Conservation (phyloP, 2,888 invertebrate species). For the Microdon myrmicae region DNA sequence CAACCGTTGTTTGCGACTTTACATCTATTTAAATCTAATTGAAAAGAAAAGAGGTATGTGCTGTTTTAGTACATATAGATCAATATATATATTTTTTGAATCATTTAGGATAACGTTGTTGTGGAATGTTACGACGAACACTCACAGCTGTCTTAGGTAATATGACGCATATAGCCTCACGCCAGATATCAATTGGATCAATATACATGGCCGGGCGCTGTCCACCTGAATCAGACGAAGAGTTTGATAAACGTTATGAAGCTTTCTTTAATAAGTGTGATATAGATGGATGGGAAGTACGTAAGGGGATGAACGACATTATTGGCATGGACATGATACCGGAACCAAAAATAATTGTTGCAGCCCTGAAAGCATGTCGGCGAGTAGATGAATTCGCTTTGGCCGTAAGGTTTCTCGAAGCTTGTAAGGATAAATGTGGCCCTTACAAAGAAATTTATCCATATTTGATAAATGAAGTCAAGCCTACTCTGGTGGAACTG, state of each 20-base stretch:
- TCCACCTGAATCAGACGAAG: constrained; percentile 78
- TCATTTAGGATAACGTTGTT: constrained; percentile 5
- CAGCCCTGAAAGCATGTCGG: constrained; percentile 87
- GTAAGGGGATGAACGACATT: constrained; percentile 86
- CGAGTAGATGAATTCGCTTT: constrained; percentile 90
- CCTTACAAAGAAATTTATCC: constrained; percentile 79
- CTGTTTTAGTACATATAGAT: neutral
- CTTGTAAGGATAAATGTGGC: constrained; percentile 86
- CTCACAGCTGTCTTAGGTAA: constrained; percentile 62
- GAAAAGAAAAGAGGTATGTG: too few relatives aligned
- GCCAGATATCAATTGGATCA: constrained; percentile 42
- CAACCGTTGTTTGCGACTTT: too few relatives aligned
- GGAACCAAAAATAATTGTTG: constrained; percentile 84
- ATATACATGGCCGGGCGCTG: constrained; percentile 62
- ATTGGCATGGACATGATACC: constrained; percentile 87
- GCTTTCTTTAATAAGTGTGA: constrained; percentile 83
- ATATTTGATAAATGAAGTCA: constrained; percentile 86
- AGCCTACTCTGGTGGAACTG: constrained; percentile 87
- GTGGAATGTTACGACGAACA: constrained; percentile 69
- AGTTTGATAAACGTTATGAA: constrained; percentile 82
- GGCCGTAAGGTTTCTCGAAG: constrained; percentile 88
- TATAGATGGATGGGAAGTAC: constrained; percentile 90
- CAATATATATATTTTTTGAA: neutral
- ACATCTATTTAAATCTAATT: too few relatives aligned
- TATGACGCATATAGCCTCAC: constrained; percentile 21